Conservation (phyloP, 2,888 invertebrate species). For the Yponomeuta malinellus region DNA sequence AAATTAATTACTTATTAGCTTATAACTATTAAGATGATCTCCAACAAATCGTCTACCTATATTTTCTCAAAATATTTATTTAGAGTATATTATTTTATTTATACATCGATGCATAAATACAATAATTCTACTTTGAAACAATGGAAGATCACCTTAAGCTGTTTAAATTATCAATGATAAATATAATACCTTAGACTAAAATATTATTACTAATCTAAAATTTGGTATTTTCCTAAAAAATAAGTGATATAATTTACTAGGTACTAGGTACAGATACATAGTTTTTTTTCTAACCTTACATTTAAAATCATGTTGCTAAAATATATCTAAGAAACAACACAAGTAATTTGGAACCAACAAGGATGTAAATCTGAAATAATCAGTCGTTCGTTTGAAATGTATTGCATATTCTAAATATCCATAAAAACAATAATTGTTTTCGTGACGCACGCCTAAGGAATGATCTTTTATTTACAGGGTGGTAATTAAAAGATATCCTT, state of each 20-base stretch:
- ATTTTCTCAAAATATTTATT: too few species aligned
- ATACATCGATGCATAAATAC: too few species aligned
- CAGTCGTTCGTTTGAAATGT: too few species aligned
- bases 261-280: neutral
- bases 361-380: too few species aligned
- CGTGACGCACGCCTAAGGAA: too few species aligned
- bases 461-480: too few species aligned
- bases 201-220: neutral
- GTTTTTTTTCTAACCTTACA: neutral
- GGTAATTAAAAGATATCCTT: too few species aligned
- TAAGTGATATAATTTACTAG: constrained; percentile 5
- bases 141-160: neutral
- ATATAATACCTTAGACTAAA: neutral
- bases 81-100: too few species aligned
- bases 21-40: neutral
- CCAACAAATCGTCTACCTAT: neutral
- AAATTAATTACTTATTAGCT: neutral
- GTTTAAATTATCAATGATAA: neutral
- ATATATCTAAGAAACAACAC: too few species aligned
- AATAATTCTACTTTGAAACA: neutral
- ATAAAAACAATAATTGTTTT: too few species aligned
- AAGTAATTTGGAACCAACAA: too few species aligned
- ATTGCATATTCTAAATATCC: too few species aligned
- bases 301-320: neutral
- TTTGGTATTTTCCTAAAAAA: constrained; percentile 7